Evolutionary conservation across 2,888 invertebrate genomes (phyloP), one percentile per base, ranked within the genome.

Genomic region (Ormyrus pomaceus): DNA sequence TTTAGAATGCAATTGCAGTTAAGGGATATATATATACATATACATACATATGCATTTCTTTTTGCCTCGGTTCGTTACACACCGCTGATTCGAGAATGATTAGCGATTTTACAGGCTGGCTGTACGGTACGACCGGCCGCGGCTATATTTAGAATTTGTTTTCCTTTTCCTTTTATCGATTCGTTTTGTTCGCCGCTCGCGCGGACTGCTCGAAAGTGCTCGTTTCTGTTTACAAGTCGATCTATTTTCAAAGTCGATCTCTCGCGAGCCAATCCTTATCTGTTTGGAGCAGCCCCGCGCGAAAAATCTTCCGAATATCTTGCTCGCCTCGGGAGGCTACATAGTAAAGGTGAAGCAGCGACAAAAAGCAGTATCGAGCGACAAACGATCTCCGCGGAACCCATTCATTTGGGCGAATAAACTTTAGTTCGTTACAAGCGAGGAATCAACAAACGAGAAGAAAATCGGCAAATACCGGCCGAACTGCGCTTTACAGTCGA

Each of bases 121-220:
- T 45, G 5, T 34, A 59, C 34, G 34, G 51, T 19, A 56, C 11
- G 6, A 3, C 19, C 50, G 11, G 6, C 6, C n/a, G 46, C 64
- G 10, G 51, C 73, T 74, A 74, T 74, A 74, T 74, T 56, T 74
- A 74, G 73, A 56, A 64, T 65, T 70, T 69, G 65, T 74, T 74
- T 65, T 73, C 72, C 5, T 45, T 55, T 55, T 50, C 50, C 53
- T 19, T 62, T 55, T 13, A 62, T 72, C 55, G 61, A 62, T 62
- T 62, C n/a, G 6, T 45, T 71, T 46, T 50, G 10, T 34, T 61
- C 51, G 34, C 3, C 34, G 34, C 34, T 3, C 34, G 34, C 34
- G 34, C 34, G 34, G 34, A 34, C 13, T 34, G 59, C 51, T 70
- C 13, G 55, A 70, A 19, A 34, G 11, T 7, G 1, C 34, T 50